These are phyloP conservation scores for Sebastes vulpes DNA, from an alignment of 2,797 vertebrate genomes.

Conservation along the genomic window DNA sequence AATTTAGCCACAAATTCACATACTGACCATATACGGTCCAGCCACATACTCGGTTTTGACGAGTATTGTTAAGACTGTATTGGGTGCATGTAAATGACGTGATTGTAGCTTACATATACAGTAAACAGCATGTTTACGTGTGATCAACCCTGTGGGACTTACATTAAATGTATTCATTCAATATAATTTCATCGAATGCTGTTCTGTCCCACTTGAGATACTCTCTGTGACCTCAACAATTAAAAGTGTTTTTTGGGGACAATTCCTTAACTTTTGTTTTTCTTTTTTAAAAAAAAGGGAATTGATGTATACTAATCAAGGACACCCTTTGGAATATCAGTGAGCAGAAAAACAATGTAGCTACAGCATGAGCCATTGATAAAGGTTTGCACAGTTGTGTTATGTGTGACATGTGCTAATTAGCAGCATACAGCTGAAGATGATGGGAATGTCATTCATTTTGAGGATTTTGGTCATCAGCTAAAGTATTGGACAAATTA, in stretches of 20 bases:
- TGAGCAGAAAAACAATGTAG: not conserved
- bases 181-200: conserved; percentile 77
- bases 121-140: conserved; percentile 65
- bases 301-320: not conserved
- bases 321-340: not conserved
- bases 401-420: too few species aligned
- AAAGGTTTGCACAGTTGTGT: not conserved
- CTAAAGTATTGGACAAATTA: too few species aligned
- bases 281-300: conserved; percentile 4
- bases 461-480: too few species aligned
- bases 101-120: conserved; percentile 84
- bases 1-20: conserved; percentile 14
- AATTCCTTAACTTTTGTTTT: not conserved
- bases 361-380: not conserved
- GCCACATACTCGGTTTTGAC: too few species aligned
- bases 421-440: too few species aligned
- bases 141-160: conserved; percentile 72
- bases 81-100: conserved; percentile 73
- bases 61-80: conserved; percentile 58
- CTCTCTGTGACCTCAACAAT: conserved; percentile 73
- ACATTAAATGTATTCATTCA: conserved; percentile 77
- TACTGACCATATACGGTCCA: too few species aligned
- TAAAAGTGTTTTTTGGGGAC: conserved; percentile 70
- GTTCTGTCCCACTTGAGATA: conserved; percentile 70
- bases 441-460: too few species aligned